Percentiles rank a stretch among this genome's conserved stretches.
Conservation (phyloP, 2,888 invertebrate species). For the Plebejus melissa region DNA sequence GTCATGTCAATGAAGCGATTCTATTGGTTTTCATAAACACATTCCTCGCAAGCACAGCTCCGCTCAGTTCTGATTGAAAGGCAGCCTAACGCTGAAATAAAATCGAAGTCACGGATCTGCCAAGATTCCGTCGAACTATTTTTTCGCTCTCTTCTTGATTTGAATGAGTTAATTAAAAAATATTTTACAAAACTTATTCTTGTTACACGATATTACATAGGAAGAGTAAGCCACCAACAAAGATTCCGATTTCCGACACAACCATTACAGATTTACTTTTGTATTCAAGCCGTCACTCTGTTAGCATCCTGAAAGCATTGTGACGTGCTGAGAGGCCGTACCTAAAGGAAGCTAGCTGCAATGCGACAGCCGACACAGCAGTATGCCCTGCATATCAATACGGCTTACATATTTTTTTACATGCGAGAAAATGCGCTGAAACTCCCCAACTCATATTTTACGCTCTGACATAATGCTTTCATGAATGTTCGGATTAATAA, state of each 20-base stretch:
- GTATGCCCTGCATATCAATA: conserved; percentile 12
- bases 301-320: conserved; percentile 17
- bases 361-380: conserved; percentile 4
- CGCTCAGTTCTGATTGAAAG: too few relatives aligned
- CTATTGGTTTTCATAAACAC: too few relatives aligned
- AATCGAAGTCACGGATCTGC: too few relatives aligned
- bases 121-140: too few relatives aligned
- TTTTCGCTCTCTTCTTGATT: too few relatives aligned
- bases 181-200: too few relatives aligned
- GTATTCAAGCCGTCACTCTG: not conserved
- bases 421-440: conserved; percentile 5
- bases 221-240: not conserved
- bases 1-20: too few relatives aligned
- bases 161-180: too few relatives aligned
- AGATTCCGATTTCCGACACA: not conserved
- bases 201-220: too few relatives aligned
- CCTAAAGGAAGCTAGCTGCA: conserved; percentile 8
- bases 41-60: too few relatives aligned
- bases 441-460: conserved; percentile 6
- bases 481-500: not conserved
- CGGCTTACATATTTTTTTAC: not conserved
- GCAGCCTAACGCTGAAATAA: too few relatives aligned
- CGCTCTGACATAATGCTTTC: not conserved
- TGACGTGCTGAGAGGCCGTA: not conserved
- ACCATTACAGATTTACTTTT: not conserved